Conservation (phyloP, 1,140 invertebrate genomes). For the Lanistes nyassanus region DNA sequence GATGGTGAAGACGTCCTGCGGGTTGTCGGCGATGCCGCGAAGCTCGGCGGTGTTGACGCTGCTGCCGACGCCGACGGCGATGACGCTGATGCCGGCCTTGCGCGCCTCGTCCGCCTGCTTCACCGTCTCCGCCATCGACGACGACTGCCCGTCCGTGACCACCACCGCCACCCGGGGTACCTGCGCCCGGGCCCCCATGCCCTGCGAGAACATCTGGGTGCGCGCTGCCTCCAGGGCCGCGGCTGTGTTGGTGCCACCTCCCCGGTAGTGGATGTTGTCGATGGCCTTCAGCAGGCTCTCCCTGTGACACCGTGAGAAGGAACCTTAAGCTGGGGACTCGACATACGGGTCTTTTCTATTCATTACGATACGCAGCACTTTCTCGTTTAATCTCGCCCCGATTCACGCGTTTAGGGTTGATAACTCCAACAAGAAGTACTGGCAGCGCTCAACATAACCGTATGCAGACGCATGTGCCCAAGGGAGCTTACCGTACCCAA, state of each 20-base stretch:
- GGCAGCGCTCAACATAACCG: no score
- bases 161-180: slow-evolving; percentile 56
- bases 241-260: slow-evolving; percentile 48
- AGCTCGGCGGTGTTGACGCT: slow-evolving; percentile 42
- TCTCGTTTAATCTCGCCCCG: no score
- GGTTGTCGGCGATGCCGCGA: slow-evolving; percentile 45
- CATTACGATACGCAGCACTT: no score
- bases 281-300: slow-evolving; percentile 19
- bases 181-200: slow-evolving; percentile 43
- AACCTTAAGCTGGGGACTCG: no score
- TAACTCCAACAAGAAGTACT: no score
- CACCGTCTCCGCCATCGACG: slow-evolving; percentile 40
- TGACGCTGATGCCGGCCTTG: slow-evolving; percentile 37
- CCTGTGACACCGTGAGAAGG: slow-evolving; percentile 18
- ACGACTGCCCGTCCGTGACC: slow-evolving; percentile 56
- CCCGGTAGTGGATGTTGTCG: slow-evolving; percentile 33
- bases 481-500: no score
- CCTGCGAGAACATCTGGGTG: slow-evolving; percentile 42
- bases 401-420: no score
- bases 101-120: slow-evolving; percentile 32
- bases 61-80: slow-evolving; percentile 50
- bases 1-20: slow-evolving; percentile 45
- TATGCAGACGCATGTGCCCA: no score
- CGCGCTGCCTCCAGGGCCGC: slow-evolving; percentile 45
- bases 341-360: no score